A percentile compares a stretch with the other conserved stretches of the same genome.
These are phyloP conservation scores for Drosophila rubida DNA, from an alignment of 2,888 invertebrate genomes.

Conservation along the genomic window DNA sequence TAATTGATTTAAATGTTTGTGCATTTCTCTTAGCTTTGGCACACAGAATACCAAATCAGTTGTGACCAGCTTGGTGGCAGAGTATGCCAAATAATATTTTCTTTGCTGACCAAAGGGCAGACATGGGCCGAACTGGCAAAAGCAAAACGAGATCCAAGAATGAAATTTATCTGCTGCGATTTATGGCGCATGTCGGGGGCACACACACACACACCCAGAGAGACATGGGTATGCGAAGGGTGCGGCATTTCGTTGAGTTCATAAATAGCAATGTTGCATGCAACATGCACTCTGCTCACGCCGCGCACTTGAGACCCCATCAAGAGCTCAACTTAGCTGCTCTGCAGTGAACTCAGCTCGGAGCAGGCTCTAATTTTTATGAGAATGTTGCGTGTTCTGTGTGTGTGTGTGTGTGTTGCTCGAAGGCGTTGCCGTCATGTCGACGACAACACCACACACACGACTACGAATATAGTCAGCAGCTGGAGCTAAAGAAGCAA, in stretches of 20 bases:
- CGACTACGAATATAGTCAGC: conserved; percentile 34
- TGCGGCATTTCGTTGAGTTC: conserved; percentile 69
- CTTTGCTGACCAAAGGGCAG: conserved; percentile 54
- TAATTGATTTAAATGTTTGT: not conserved
- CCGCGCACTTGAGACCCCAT: conserved; percentile 34
- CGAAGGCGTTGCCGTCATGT: conserved; percentile 69
- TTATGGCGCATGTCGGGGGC: conserved; percentile 55
- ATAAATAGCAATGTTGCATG: conserved; percentile 81
- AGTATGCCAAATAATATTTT: conserved; percentile 57
- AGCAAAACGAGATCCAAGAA: conserved; percentile 63
- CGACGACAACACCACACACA: conserved; percentile 49
- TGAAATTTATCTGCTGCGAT: conserved; percentile 78
- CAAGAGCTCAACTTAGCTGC: conserved; percentile 27
- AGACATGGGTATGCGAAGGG: conserved; percentile 25
- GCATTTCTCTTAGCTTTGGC: not conserved
- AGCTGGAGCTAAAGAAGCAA: conserved; percentile 16
- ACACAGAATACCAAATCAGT: not conserved
- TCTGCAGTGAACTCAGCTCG: conserved; percentile 28
- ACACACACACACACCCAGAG: not conserved
- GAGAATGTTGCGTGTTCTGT: conserved; percentile 75
- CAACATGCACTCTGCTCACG: conserved; percentile 62
- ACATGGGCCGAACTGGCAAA: conserved; percentile 39
- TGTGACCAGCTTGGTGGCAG: not conserved
- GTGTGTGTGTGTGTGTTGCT: conserved; percentile 55
- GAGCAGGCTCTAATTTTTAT: conserved; percentile 76